phyloP scores from a whole-genome alignment of 2,113 vertebrate species.

The Mirza zaza region DNA sequence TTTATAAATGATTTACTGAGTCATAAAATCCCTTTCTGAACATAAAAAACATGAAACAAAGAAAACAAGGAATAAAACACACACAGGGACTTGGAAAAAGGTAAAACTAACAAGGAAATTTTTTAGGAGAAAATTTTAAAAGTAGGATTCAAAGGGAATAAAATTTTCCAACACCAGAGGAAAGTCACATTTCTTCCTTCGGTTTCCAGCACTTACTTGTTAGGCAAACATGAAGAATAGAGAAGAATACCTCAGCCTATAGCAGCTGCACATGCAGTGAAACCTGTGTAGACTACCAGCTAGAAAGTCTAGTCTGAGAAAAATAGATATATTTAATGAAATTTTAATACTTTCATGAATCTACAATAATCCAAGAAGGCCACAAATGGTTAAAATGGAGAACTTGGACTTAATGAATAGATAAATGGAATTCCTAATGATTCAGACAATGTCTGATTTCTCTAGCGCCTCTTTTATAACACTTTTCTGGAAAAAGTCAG shows the following conservation, averaged over 20 bases:
- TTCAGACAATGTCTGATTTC: background rate
- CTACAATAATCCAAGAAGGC: background rate
- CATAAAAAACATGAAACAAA: conserved; percentile 2
- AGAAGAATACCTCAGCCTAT: background rate
- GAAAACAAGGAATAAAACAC: background rate
- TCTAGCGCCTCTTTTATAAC: background rate
- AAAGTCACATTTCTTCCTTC: background rate
- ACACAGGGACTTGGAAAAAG: conserved; percentile 24
- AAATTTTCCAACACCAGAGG: background rate
- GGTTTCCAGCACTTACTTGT: background rate
- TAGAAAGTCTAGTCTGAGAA: background rate
- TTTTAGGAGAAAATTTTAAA: conserved; percentile 36
- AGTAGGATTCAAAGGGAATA: background rate
- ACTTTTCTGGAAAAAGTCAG: background rate
- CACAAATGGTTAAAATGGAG: background rate
- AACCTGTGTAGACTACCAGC: background rate
- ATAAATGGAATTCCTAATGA: background rate
- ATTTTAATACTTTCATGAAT: background rate
- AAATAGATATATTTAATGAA: conserved; percentile 9
- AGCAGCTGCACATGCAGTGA: background rate
- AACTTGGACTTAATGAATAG: background rate
- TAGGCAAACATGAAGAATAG: background rate
- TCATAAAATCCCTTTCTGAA: conserved; percentile 32
- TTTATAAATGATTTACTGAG: conserved; percentile 34
- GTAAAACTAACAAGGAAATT: conserved; percentile 48